Evolutionary conservation across 92 coral and sea anemone species (phyloP).

Genomic region (Heliopora coerulea): DNA sequence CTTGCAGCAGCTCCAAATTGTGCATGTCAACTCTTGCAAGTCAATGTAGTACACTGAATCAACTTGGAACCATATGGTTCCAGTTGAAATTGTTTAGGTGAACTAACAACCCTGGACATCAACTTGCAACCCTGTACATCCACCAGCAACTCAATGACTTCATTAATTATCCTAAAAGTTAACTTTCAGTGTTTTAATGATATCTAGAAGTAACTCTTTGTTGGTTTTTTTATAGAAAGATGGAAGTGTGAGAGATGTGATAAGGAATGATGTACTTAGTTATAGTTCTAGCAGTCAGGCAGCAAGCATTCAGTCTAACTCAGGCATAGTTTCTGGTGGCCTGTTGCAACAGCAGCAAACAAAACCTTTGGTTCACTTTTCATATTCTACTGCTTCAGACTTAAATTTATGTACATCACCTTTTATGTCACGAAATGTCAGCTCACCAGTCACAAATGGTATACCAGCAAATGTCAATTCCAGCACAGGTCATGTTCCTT

Average conservation of each 20-base stretch:
- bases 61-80: no score
- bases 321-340: neutral
- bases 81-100: no score
- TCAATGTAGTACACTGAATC: no score
- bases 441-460: neutral
- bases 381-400: neutral
- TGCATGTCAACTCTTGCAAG: no score
- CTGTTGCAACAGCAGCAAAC: constrained; percentile 3
- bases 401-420: neutral
- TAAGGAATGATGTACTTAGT: neutral
- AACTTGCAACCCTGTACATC: no score
- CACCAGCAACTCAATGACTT: no score
- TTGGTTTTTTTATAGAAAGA: neutral
- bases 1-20: no score
- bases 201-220: neutral
- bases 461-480: neutral
- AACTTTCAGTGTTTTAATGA: no score
- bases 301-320: neutral
- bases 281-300: neutral
- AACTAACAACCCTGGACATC: no score
- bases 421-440: neutral
- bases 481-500: neutral
- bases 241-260: neutral
- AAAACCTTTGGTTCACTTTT: constrained; percentile 18
- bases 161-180: no score